Evolutionary conservation across 2,797 vertebrate genomes (phyloP).

Genomic region (Anableps anableps): DNA sequence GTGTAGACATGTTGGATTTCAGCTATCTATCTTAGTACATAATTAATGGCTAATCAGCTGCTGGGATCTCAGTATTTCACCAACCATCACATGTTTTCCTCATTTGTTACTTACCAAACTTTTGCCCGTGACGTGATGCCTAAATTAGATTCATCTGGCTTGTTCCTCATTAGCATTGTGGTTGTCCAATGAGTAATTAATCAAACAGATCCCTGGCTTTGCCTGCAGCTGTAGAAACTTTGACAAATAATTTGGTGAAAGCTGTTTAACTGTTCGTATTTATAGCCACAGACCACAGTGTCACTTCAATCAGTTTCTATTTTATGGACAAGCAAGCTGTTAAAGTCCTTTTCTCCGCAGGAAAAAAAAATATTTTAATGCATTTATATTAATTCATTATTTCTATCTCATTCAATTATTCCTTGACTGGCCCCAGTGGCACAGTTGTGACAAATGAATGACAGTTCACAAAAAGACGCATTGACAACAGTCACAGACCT

Average conservation of each 20-base stretch:
- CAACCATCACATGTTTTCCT: conserved; percentile 21
- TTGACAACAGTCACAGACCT: conserved; percentile 58
- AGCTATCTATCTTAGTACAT: conserved; percentile 6
- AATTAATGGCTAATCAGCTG: conserved; percentile 50
- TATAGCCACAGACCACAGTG: conserved; percentile 38
- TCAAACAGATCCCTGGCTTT: conserved; percentile 8
- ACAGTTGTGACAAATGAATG: conserved; percentile 57
- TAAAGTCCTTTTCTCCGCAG: conserved; percentile 19
- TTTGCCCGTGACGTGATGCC: conserved; percentile 23
- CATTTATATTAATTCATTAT: conserved; percentile 66
- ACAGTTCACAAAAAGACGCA: conserved; percentile 51
- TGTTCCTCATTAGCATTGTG: conserved; percentile 49
- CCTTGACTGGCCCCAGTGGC: conserved; percentile 46
- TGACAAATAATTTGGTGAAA: conserved; percentile 40
- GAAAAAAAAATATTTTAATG: conserved; percentile 48
- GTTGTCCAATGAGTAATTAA: conserved; percentile 46
- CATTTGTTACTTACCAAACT: conserved; percentile 27
- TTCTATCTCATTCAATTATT: conserved; percentile 68
- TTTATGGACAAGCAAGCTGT: conserved; percentile 56
- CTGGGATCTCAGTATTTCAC: conserved; percentile 28
- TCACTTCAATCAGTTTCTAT: conserved; percentile 51
- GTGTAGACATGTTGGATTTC: conserved; percentile 7
- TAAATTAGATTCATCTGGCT: conserved; percentile 33
- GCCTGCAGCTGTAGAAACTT: conserved; percentile 27
- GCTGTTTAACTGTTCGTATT: conserved; percentile 43